phyloP scores from a whole-genome alignment of 2,797 vertebrate genomes.

The Squalus acanthias region DNA sequence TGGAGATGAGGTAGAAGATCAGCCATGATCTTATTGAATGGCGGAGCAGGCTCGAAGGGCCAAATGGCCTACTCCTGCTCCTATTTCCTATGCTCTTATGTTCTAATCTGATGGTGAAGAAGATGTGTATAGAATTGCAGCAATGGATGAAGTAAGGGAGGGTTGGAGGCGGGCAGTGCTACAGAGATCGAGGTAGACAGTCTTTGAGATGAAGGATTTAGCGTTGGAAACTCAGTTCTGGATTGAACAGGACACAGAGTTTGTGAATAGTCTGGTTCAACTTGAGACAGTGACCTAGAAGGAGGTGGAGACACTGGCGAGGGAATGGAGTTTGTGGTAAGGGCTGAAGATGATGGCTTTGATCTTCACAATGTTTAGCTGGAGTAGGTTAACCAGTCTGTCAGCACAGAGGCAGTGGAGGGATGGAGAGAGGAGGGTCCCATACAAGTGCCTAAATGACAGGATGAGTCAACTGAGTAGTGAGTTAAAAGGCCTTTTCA shows the following conservation, averaged over 20 bases:
- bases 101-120: not conserved
- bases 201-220: not conserved
- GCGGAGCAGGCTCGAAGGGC: no score
- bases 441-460: not conserved
- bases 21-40: no score
- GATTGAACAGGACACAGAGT: not conserved
- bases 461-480: not conserved
- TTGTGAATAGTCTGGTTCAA: not conserved
- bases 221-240: not conserved
- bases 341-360: not conserved
- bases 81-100: no score
- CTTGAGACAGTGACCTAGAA: no score
- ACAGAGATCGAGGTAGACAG: not conserved
- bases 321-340: not conserved
- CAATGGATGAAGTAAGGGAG: not conserved
- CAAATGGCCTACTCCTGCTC: no score
- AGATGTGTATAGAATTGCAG: not conserved
- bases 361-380: not conserved
- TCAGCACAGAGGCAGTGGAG: not conserved
- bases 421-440: not conserved
- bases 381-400: not conserved
- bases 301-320: no score
- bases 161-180: not conserved
- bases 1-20: no score
- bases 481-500: not conserved